Percentiles rank a stretch among this genome's conserved stretches.
Evolutionary conservation across 1,140 invertebrate genomes (phyloP).

Genomic region (Seison nebaliae): DNA sequence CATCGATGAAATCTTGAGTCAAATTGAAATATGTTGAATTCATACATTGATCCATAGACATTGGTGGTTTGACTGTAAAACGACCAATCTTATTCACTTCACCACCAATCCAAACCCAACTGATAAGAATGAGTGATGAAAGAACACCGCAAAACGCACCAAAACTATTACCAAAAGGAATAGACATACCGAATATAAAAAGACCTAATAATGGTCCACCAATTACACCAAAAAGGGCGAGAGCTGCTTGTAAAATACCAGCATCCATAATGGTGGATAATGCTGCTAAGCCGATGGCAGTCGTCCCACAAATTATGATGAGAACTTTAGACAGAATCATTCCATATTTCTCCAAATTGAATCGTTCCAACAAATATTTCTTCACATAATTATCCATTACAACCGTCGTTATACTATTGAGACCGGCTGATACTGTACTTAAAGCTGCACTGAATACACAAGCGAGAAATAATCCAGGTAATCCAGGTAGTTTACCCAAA

Average conservation of each 20-base stretch:
- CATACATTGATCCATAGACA: too few species aligned
- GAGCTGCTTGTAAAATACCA: not conserved
- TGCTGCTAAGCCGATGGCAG: slow-evolving; percentile 35
- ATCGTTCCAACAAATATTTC: slow-evolving; percentile 12
- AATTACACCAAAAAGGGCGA: slow-evolving; percentile 1
- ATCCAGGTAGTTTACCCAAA: slow-evolving; percentile 24
- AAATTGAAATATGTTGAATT: too few species aligned
- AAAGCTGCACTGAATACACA: slow-evolving; percentile 20
- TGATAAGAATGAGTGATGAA: too few species aligned
- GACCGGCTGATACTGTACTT: slow-evolving; percentile 36
- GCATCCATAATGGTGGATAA: slow-evolving; percentile 34
- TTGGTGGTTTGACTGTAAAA: too few species aligned
- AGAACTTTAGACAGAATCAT: slow-evolving; percentile 20
- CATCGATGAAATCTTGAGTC: too few species aligned
- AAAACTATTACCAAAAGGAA: slow-evolving; percentile 22
- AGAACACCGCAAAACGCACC: too few species aligned
- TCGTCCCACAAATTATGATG: slow-evolving; percentile 39
- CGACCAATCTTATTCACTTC: too few species aligned
- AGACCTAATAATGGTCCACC: slow-evolving; percentile 1
- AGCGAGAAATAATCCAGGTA: slow-evolving; percentile 24
- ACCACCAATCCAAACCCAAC: too few species aligned
- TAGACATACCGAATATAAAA: slow-evolving; percentile 15
- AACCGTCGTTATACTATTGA: slow-evolving; percentile 57
- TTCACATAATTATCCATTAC: slow-evolving; percentile 52
- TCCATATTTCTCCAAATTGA: not conserved